Percentiles rank a stretch among this genome's conserved stretches.
Evolutionary conservation across 2,113 vertebrate species (phyloP).

Genomic region (Gymnogyps californianus): DNA sequence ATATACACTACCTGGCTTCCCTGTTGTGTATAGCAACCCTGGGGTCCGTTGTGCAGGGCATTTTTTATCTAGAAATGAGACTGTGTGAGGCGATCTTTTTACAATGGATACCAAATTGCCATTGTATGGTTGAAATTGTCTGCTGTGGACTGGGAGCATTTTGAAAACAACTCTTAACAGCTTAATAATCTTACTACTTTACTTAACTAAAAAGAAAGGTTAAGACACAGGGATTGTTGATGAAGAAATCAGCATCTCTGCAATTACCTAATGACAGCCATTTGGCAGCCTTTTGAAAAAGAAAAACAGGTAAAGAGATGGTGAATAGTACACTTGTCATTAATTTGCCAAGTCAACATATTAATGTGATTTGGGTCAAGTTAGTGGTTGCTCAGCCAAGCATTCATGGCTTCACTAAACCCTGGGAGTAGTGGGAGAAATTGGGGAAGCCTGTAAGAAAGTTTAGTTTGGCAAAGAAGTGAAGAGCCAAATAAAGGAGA

Average conservation of each 20-base stretch:
- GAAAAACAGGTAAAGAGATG: not conserved
- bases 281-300: not conserved
- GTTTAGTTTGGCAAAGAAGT: conserved; percentile 17
- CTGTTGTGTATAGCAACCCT: not conserved
- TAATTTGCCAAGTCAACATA: conserved; percentile 16
- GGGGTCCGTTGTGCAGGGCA: not conserved
- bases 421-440: not conserved
- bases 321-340: not conserved
- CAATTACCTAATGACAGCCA: not conserved
- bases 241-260: not conserved
- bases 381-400: not conserved
- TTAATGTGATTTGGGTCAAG: not conserved
- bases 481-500: not conserved
- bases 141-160: not conserved
- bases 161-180: not conserved
- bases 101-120: not conserved
- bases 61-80: not conserved
- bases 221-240: not conserved
- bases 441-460: not conserved
- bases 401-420: not conserved
- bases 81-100: not conserved
- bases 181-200: not conserved
- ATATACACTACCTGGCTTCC: not conserved
- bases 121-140: not conserved
- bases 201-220: not conserved